Conservation (phyloP, 2,113 vertebrate genomes). For the Leuciscus idus region DNA sequence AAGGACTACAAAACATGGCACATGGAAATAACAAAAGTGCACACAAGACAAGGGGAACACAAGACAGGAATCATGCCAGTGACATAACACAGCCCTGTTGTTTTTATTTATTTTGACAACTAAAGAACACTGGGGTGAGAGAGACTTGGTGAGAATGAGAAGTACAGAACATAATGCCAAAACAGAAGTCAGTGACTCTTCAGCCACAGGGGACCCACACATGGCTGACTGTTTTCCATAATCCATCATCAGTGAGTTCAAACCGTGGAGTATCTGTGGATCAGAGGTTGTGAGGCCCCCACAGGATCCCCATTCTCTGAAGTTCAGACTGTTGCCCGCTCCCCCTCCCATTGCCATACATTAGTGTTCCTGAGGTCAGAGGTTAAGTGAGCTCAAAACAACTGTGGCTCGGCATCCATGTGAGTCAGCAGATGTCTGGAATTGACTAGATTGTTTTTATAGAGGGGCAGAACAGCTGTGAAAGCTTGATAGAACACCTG, state of each 20-base stretch:
- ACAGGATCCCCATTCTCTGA: neutral
- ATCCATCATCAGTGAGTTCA: neutral
- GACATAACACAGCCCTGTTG: neutral
- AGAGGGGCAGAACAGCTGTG: neutral
- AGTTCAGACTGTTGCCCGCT: neutral
- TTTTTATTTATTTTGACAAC: neutral
- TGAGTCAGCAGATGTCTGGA: constrained; percentile 19
- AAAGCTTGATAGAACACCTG: constrained; percentile 1
- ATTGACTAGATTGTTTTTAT: constrained; percentile 20
- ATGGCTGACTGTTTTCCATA: neutral
- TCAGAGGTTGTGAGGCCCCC: neutral
- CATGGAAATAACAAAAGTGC: too few species aligned
- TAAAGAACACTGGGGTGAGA: neutral
- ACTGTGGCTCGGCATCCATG: constrained; percentile 4
- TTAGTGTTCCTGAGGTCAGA: constrained; percentile 12
- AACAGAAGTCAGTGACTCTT: neutral
- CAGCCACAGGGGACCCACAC: neutral
- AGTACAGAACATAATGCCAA: neutral
- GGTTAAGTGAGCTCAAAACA: constrained; percentile 35
- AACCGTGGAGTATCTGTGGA: neutral
- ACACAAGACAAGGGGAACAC: too few species aligned
- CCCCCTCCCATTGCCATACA: constrained; percentile 2
- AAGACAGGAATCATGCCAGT: too few species aligned
- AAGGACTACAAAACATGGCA: too few species aligned
- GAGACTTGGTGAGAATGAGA: constrained; percentile 13